phyloP scores from a whole-genome alignment of 2,797 vertebrate species.

The Tokudaia tokunoshimensis region DNA sequence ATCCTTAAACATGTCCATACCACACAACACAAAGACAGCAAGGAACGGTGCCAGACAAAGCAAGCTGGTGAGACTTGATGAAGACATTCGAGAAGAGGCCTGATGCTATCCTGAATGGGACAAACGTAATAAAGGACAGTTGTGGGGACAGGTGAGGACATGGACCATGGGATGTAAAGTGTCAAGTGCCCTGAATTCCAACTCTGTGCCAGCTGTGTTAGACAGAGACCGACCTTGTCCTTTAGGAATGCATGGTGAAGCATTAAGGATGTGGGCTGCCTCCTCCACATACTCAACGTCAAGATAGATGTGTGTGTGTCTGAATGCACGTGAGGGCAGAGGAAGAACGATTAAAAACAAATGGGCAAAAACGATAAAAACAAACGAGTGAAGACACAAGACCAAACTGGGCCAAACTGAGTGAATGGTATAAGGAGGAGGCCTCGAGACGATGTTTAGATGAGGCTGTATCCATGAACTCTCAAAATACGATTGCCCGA shows the following conservation, averaged over 20 bases:
- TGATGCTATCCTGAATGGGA: neutral
- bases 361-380: neutral
- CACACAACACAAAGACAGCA: neutral
- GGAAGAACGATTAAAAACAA: neutral
- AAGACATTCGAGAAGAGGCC: neutral
- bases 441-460: neutral
- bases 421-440: neutral
- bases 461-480: neutral
- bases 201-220: constrained; percentile 4
- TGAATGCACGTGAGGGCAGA: neutral
- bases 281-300: neutral
- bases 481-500: neutral
- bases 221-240: neutral
- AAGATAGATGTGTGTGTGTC: neutral
- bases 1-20: neutral
- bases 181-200: constrained; percentile 6
- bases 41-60: neutral
- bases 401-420: neutral
- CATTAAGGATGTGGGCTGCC: neutral
- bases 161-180: constrained; percentile 1
- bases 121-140: neutral
- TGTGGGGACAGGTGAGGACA: neutral
- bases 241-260: constrained; percentile 44
- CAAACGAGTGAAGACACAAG: neutral
- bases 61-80: neutral